phyloP scores from a whole-genome alignment of 2,888 invertebrate genomes.

The Uloborus plumipes region DNA sequence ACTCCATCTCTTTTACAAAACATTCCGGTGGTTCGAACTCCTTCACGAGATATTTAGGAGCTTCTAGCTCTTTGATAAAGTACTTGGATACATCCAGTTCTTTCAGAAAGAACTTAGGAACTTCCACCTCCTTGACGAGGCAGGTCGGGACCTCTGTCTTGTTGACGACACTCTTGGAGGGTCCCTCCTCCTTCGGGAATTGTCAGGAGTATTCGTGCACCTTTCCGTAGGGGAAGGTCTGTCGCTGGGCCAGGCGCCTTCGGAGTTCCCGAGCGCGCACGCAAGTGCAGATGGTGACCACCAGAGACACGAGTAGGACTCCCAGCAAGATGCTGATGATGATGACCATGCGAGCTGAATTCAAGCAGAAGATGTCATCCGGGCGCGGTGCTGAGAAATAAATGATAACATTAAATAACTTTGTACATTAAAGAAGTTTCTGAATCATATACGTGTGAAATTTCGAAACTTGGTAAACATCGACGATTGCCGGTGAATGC shows the following conservation, averaged over 20 bases:
- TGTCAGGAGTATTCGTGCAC: conserved; percentile 49
- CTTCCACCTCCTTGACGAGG: no score
- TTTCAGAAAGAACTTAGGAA: no score
- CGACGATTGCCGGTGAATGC: neutral
- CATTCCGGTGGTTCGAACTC: no score
- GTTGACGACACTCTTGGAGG: no score
- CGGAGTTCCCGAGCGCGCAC: conserved; percentile 62
- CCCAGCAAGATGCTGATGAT: conserved; percentile 81
- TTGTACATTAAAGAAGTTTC: neutral
- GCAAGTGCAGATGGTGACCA: conserved; percentile 68
- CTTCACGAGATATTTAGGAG: no score
- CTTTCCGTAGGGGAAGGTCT: conserved; percentile 33
- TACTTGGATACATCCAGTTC: no score
- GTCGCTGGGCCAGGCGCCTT: conserved; percentile 24
- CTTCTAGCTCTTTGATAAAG: no score
- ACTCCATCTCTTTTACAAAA: no score
- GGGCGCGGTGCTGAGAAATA: neutral
- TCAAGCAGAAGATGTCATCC: conserved; percentile 76
- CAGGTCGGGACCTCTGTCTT: no score
- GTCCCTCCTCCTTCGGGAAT: conserved; percentile 2
- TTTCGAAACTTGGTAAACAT: neutral
- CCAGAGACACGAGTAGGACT: conserved; percentile 80
- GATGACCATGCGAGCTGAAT: conserved; percentile 82
- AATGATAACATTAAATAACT: neutral
- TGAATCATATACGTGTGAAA: neutral